phyloP scores from a whole-genome alignment of 2,797 vertebrate species.

The Scarus forsteni region DNA sequence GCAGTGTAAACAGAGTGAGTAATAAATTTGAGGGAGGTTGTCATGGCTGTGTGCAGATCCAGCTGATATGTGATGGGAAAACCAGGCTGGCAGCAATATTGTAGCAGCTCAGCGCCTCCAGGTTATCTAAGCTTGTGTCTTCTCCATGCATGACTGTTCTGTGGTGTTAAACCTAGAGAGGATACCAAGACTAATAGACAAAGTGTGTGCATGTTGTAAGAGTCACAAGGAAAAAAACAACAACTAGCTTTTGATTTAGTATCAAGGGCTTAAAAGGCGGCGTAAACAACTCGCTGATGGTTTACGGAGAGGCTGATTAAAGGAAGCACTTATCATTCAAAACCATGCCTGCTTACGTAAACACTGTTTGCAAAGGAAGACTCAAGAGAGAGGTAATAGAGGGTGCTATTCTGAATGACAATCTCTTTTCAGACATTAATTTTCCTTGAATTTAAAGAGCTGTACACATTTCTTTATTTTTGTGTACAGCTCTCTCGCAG shows the following conservation, averaged over 20 bases:
- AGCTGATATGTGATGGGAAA: conserved; percentile 62
- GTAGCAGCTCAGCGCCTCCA: conserved; percentile 21
- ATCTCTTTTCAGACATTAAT: conserved; percentile 29
- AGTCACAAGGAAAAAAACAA: conserved; percentile 19
- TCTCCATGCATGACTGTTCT: background rate
- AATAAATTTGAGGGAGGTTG: conserved; percentile 60
- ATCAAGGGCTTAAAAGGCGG: conserved; percentile 57
- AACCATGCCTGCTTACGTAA: conserved; percentile 60
- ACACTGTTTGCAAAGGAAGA: conserved; percentile 54
- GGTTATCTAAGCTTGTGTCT: conserved; percentile 34
- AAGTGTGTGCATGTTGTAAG: conserved; percentile 18
- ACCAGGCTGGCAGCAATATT: conserved; percentile 56
- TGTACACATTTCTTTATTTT: conserved; percentile 16
- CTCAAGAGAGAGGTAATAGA: conserved; percentile 42
- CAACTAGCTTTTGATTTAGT: conserved; percentile 59
- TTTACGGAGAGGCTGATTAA: conserved; percentile 66
- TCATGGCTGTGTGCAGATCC: conserved; percentile 57
- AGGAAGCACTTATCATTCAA: conserved; percentile 69
- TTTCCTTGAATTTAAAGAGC: conserved; percentile 26
- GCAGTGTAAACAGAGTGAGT: conserved; percentile 64
- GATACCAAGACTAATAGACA: conserved; percentile 23
- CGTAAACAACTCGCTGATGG: conserved; percentile 65
- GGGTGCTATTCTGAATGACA: conserved; percentile 41
- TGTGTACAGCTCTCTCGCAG: background rate
- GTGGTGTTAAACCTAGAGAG: conserved; percentile 5